phyloP scores from a whole-genome alignment of 2,888 invertebrate species.

The Laothoe populi region DNA sequence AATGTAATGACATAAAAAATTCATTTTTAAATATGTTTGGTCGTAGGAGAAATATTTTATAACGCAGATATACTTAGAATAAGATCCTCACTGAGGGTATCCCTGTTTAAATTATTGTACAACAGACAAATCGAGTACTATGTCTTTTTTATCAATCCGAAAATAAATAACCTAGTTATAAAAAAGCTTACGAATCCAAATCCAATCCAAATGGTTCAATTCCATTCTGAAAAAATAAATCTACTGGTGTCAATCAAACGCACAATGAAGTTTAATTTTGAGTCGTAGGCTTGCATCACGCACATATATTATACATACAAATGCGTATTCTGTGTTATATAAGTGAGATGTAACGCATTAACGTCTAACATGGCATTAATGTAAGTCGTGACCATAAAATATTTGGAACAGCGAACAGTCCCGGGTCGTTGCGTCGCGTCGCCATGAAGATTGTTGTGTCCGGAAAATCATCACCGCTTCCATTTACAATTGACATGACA shows the following conservation, averaged over 20 bases:
- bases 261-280: not conserved
- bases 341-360: constrained; percentile 31
- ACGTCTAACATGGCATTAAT: constrained; percentile 33
- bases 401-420: constrained; percentile 30
- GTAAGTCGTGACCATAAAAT: constrained; percentile 40
- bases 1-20: too few relatives aligned
- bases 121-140: too few relatives aligned
- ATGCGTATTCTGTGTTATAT: not conserved
- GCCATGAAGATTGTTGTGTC: constrained; percentile 70
- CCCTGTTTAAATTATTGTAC: too few relatives aligned
- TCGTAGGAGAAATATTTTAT: too few relatives aligned
- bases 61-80: too few relatives aligned
- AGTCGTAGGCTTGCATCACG: not conserved
- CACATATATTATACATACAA: not conserved
- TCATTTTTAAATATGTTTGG: too few relatives aligned
- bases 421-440: constrained; percentile 44
- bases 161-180: too few relatives aligned
- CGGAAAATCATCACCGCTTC: constrained; percentile 49
- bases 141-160: too few relatives aligned
- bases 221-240: not conserved
- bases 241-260: not conserved
- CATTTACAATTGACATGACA: constrained; percentile 45
- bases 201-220: too few relatives aligned
- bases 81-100: too few relatives aligned
- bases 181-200: too few relatives aligned